Evolutionary conservation across 2,797 vertebrate genomes (phyloP), one percentile per base, ranked within the genome.

Genomic region (Mionectes olivaceus): DNA sequence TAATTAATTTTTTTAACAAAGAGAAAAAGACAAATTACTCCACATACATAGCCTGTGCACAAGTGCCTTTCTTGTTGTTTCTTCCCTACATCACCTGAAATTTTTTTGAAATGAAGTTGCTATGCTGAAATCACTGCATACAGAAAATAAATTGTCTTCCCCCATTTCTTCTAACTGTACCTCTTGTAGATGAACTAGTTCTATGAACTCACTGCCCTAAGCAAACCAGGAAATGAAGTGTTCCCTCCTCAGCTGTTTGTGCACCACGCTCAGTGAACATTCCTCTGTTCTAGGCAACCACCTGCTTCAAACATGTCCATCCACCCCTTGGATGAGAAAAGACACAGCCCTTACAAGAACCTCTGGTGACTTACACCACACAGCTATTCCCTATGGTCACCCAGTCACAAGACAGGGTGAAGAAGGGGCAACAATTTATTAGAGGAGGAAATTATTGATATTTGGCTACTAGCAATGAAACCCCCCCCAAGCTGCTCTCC

Each of bases 251-350:
- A 22, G 47, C 16, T 50, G 13, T 32, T 46, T 37, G 32, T 5
- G 1, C 37, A 21, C 22, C 44, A 44, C 15, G 57, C 23, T 18
- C 41, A 44, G 44, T 0, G 0, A 74, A 32, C 5, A 4, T 63
- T 46, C 14, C 65, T 56, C 52, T 80, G 11, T 65, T 46, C 43
- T 28, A 43, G 47, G 37, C 33, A 86, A 30, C 8, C 17, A 50
- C 41, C 24, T 41, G 33, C 49, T 83, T 65, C 0, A 0, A 90
- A 61, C 35, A 35, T 9, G 35, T 35, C 35, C 28, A 43, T 27
- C 43, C 69, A 52, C 35, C 59, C 65, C 37, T 57, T 28, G 9
- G n/a, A 57, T 47, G 12, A 75, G 39, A 78, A 73, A 87, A 90
- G 3, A 44, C 19, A 17, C 0, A 3, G 47, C 23, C n/a, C 14